phyloP scores from a whole-genome alignment of 2,113 vertebrate species.

The Otus sunia region DNA sequence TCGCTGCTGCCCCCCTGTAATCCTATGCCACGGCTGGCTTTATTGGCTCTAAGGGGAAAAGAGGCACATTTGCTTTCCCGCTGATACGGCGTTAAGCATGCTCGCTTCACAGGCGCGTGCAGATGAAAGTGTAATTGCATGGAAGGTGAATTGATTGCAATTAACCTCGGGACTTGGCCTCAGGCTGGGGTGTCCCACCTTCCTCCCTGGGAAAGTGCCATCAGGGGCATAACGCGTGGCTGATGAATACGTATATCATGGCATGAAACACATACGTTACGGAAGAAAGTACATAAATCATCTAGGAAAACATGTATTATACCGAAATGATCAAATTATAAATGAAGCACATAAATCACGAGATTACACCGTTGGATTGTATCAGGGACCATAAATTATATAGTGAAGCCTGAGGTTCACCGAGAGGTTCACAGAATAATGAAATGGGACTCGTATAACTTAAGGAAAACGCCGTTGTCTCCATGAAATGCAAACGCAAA shows the following conservation, averaged over 20 bases:
- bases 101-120: slow-evolving; percentile 73
- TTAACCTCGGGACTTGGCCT: slow-evolving; percentile 79
- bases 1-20: slow-evolving; percentile 4
- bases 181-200: slow-evolving; percentile 72
- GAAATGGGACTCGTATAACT: slow-evolving; percentile 68
- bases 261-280: slow-evolving; percentile 62
- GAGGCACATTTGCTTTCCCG: slow-evolving; percentile 41
- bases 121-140: slow-evolving; percentile 92
- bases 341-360: slow-evolving; percentile 82
- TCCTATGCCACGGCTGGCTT: slow-evolving; percentile 49
- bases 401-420: slow-evolving; percentile 70
- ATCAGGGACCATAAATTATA: slow-evolving; percentile 79
- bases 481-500: slow-evolving; percentile 31
- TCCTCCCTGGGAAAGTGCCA: slow-evolving; percentile 66
- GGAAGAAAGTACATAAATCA: slow-evolving; percentile 79
- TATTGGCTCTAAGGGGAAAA: slow-evolving; percentile 51
- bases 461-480: slow-evolving; percentile 56
- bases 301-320: slow-evolving; percentile 75
- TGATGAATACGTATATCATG: slow-evolving; percentile 71
- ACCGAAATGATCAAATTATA: slow-evolving; percentile 81
- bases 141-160: slow-evolving; percentile 88
- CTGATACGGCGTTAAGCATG: slow-evolving; percentile 52
- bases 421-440: slow-evolving; percentile 71
- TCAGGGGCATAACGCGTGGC: neutral
- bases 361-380: slow-evolving; percentile 75